A percentile compares a stretch with the other conserved stretches of the same genome.
Evolutionary conservation across 2,888 invertebrate species (phyloP).

Genomic region (Iselma pallidipennis): DNA sequence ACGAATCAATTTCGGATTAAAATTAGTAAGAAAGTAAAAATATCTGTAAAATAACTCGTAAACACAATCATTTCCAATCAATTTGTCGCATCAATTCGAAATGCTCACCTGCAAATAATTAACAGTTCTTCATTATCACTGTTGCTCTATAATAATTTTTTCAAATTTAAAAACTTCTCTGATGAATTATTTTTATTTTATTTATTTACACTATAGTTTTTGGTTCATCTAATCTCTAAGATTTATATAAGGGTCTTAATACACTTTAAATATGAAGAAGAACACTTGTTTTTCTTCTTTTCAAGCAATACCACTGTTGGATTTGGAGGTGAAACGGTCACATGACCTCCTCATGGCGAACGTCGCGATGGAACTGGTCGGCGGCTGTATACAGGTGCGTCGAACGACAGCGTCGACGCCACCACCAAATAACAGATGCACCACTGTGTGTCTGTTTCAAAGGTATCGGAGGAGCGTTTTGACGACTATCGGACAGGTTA

Average conservation of each 20-base stretch:
- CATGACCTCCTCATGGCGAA: conserved; percentile 31
- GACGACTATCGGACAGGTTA: background rate
- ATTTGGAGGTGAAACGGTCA: conserved; percentile 13
- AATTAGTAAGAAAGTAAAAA: background rate
- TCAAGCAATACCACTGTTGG: background rate
- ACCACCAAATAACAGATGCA: conserved; percentile 27
- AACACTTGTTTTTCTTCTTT: background rate
- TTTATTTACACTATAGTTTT: too few relatives aligned
- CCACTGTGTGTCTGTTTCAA: conserved; percentile 11
- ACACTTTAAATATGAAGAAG: too few relatives aligned
- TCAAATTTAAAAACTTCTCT: background rate
- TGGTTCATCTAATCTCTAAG: too few relatives aligned
- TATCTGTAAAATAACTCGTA: background rate
- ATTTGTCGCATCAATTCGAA: background rate
- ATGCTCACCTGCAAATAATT: background rate
- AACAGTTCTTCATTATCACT: background rate
- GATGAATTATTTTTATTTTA: too few relatives aligned
- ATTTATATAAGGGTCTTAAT: too few relatives aligned
- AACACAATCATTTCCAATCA: too few relatives aligned
- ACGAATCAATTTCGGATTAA: background rate
- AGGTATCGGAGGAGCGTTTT: background rate
- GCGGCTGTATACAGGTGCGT: conserved; percentile 30
- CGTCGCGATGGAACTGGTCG: conserved; percentile 38
- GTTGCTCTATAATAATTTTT: background rate
- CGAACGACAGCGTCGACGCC: conserved; percentile 35